Evolutionary conservation across 2,888 invertebrate genomes (phyloP), one percentile per base, ranked within the genome.

Genomic region (Oasisia sp.): DNA sequence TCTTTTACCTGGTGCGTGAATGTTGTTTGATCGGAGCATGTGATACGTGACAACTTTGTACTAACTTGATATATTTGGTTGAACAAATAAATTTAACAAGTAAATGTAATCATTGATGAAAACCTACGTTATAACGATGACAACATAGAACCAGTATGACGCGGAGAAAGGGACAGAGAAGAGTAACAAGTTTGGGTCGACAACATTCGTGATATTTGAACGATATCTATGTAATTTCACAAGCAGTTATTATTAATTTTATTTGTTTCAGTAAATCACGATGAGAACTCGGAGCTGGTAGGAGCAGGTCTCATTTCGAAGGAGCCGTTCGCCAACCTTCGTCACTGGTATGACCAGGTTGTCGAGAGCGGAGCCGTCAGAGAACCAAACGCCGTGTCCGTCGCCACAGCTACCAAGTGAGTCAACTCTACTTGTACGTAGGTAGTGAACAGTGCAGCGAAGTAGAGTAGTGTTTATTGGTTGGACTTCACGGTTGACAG

Each of bases 381-480:
- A 11, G 99, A 99, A 96, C 98, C 99, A 0, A 99, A 99, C 97
- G 99, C 99, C 0, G 98, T 99, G 97, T 98, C 98, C 94, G 96
- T 99, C 92, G 98, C 98, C 19, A 99, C 99, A 45, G 98, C 98
- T 4, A 97, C 98, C 50, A 98, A 97, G 98, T 98, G 91, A 92
- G 93, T 91, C 5, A 74, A 27, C 27, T 74, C 74, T 27, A 19
- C 74, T 74, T 7, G 3, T 3, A 14, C 14, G 50, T 14, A 12
- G 50, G 12, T 7, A 12, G 9, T 50, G 12, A 11, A 50, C 50
- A 50, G 50, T 50, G 50, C 50, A 14, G 50, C 12, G 50, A 7
- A 50, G 50, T 0, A 9, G 9, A 1, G 9, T 14, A 1, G 14
- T 50, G 50, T 12, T 14, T 50, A 50, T 7, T 9, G 50, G 50